Evolutionary conservation across 2,888 invertebrate genomes (phyloP).

Genomic region (Amblyteles armatorius): DNA sequence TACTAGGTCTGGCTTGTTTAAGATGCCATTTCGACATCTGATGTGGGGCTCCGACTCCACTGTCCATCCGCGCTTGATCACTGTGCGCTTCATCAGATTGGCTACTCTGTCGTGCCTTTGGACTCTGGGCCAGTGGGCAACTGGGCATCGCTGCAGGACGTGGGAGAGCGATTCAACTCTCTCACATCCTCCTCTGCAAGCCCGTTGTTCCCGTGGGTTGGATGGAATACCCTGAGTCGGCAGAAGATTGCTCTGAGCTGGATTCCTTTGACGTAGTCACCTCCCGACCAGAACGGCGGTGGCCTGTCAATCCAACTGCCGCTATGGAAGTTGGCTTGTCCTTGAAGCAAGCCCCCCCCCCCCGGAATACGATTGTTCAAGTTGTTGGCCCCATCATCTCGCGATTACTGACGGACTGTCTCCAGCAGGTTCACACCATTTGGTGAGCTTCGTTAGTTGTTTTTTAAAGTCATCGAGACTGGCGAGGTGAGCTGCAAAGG

Average conservation of each 20-base stretch:
- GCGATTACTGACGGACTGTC: background rate
- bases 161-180: conserved; percentile 70
- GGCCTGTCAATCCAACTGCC: conserved; percentile 67
- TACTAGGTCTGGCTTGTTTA: conserved; percentile 77
- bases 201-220: conserved; percentile 70
- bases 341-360: conserved; percentile 54
- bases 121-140: conserved; percentile 64
- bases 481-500: background rate
- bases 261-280: conserved; percentile 72
- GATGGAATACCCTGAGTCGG: conserved; percentile 74
- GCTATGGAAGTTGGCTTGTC: conserved; percentile 50
- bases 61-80: background rate
- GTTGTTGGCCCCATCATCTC: conserved; percentile 36
- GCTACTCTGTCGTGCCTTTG: conserved; percentile 55
- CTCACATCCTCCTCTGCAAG: conserved; percentile 70
- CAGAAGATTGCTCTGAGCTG: conserved; percentile 73
- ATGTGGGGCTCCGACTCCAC: conserved; percentile 46
- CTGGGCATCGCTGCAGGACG: conserved; percentile 71
- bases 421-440: background rate
- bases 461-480: background rate
- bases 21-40: conserved; percentile 55
- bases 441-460: background rate
- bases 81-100: background rate
- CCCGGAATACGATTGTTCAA: conserved; percentile 57
- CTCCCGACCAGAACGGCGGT: conserved; percentile 72